Percentiles rank a stretch among this genome's conserved stretches.
Conservation (phyloP, 2,888 invertebrate genomes). For the Eudasyphora cyanicolor region DNA sequence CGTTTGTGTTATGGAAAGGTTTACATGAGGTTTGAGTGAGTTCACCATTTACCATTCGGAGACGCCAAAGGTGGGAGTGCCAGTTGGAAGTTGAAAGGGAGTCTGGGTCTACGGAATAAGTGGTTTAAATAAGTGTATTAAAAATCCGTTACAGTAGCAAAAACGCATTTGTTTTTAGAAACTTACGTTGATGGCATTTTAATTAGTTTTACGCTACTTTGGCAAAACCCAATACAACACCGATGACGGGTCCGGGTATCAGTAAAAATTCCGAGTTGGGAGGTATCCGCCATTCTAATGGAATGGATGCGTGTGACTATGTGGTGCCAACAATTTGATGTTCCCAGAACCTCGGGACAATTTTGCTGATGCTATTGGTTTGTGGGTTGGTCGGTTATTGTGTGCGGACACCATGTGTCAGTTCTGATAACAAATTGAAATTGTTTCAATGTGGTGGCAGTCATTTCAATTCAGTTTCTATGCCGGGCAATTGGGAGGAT, state of each 20-base stretch:
- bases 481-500: not conserved
- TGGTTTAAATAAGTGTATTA: conserved; percentile 61
- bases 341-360: not conserved
- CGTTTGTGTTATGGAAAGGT: not conserved
- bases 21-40: too few relatives aligned
- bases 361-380: conserved; percentile 38
- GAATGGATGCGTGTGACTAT: not conserved
- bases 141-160: conserved; percentile 45
- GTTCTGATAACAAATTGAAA: conserved; percentile 48
- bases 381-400: too few relatives aligned
- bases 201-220: conserved; percentile 64
- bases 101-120: not conserved
- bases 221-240: not conserved
- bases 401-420: conserved; percentile 52
- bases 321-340: not conserved
- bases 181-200: conserved; percentile 64
- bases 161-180: conserved; percentile 57
- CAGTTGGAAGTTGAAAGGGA: too few relatives aligned
- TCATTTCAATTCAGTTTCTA: conserved; percentile 22
- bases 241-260: not conserved
- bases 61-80: not conserved
- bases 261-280: not conserved
- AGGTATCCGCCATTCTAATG: not conserved
- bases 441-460: conserved; percentile 34
- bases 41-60: too few relatives aligned